Evolutionary conservation across 2,113 vertebrate genomes (phyloP), one percentile per base, ranked within the genome.

Genomic region (Scomber colias): DNA sequence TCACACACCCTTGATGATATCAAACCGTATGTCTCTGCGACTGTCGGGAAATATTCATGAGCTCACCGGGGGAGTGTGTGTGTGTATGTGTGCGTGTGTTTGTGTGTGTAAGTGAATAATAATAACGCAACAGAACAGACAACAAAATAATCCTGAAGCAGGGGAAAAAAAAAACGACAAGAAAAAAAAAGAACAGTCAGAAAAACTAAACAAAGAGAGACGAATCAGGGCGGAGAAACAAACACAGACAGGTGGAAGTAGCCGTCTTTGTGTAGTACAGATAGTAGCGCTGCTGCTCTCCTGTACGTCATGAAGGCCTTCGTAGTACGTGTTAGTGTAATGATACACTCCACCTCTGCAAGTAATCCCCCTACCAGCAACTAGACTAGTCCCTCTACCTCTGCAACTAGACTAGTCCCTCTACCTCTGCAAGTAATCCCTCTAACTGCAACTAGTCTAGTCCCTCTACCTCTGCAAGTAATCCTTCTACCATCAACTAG

Each of bases 1-100:
- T 81, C 83, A 80, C 45, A 71, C 68, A 77, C 61, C 19, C 57
- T 64, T 17, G 50, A 79, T 87, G 63, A 87, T 87, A 84, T 81
- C 82, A 87, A 84, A 78, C 64, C 50, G 13, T 57, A 74, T 7
- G 3, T 59, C 72, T 77, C 64, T 75, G n/a, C 1, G 49, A 77
- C 51, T 21, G 7, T 24, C 14, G 16, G 63, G 61, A 83, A 69
- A 81, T 71, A 87, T 89, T 84, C 72, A 84, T 87, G 78, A 84
- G 64, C 78, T 79, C 87, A 76, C 67, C 67, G 73, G 72, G 71
- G 62, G 66, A 40, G 81, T 54, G 76, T 54, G 31, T 71, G 53
- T 72, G 30, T 44, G 24, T 61, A 63, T 65, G 54, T 61, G 44
- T 68, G 67, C 61, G 44, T 44, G 48, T 62, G 27, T 56, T 13